Conservation (phyloP, 2,113 vertebrate species). For the Diglossa brunneiventris region DNA sequence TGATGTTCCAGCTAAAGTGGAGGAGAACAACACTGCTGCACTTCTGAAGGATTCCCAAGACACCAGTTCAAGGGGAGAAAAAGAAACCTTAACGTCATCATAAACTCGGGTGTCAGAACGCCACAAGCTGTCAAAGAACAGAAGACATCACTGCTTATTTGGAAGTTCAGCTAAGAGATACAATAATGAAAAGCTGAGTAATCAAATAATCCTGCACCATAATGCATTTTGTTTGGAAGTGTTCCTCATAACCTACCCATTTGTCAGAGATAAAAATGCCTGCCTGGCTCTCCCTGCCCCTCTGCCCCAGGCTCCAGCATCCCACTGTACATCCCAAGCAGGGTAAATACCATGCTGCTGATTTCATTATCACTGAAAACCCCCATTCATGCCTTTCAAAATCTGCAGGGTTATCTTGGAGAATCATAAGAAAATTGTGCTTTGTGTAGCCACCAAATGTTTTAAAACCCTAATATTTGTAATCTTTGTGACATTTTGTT, state of each 20-base stretch:
- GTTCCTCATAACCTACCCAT: background rate
- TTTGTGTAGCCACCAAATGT: background rate
- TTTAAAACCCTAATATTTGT: background rate
- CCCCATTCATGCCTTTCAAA: background rate
- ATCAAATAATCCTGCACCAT: background rate
- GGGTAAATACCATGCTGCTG: background rate
- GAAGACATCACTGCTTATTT: background rate
- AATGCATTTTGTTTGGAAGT: background rate
- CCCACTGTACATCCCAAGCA: background rate
- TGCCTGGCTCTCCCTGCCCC: background rate
- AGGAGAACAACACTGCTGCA: background rate
- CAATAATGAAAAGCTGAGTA: background rate
- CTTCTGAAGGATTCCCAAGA: background rate
- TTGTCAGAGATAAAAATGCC: background rate
- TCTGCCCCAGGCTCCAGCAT: background rate
- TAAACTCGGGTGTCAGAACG: background rate
- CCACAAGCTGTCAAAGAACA: background rate
- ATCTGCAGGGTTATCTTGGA: background rate
- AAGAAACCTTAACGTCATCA: background rate
- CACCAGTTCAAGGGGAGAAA: background rate
- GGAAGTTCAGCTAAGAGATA: background rate
- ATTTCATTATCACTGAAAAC: background rate
- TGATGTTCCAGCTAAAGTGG: accelerated
- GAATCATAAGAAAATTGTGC: background rate
- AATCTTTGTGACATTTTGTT: background rate